Evolutionary conservation across 1,140 invertebrate species (phyloP).

Genomic region (Charaxes varanes): DNA sequence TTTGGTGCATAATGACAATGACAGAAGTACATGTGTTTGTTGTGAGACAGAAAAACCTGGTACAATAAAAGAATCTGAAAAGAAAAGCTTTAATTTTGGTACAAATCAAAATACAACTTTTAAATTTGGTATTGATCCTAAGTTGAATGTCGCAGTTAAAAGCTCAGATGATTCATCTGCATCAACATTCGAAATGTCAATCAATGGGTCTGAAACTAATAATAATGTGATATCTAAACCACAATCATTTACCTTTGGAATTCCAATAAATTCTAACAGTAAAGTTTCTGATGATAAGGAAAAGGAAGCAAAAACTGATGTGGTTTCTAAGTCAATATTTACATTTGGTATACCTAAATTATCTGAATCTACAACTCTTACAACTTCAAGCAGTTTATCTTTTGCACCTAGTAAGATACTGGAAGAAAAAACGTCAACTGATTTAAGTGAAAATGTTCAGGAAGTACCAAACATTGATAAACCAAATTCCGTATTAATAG

Average conservation of each 20-base stretch:
- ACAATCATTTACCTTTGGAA: conserved; percentile 56
- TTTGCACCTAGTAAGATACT: conserved; percentile 6
- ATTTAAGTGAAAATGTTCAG: conserved; percentile 29
- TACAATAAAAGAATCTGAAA: conserved; percentile 21
- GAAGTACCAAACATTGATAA: conserved; percentile 28
- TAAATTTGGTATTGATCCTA: conserved; percentile 70
- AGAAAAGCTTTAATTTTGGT: conserved; percentile 42
- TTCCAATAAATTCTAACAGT: conserved; percentile 33
- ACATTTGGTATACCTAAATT: conserved; percentile 45
- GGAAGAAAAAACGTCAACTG: conserved; percentile 3
- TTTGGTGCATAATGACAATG: conserved; percentile 77
- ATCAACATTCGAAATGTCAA: conserved; percentile 18
- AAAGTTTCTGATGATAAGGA: conserved; percentile 17
- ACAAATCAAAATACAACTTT: conserved; percentile 31
- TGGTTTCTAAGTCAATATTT: conserved; percentile 27
- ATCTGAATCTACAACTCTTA: conserved; percentile 4
- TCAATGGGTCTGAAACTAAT: conserved; percentile 40
- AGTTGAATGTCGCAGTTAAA: conserved; percentile 9
- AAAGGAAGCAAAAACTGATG: conserved; percentile 18
- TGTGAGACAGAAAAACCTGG: conserved; percentile 80
- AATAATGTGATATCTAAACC: conserved; percentile 42
- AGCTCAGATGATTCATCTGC: conserved; percentile 9
- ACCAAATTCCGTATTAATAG: background rate
- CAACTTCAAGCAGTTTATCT: background rate
- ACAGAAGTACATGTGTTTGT: conserved; percentile 78